phyloP scores from a whole-genome alignment of 2,113 vertebrate species.

The Ploceus nigricollis region DNA sequence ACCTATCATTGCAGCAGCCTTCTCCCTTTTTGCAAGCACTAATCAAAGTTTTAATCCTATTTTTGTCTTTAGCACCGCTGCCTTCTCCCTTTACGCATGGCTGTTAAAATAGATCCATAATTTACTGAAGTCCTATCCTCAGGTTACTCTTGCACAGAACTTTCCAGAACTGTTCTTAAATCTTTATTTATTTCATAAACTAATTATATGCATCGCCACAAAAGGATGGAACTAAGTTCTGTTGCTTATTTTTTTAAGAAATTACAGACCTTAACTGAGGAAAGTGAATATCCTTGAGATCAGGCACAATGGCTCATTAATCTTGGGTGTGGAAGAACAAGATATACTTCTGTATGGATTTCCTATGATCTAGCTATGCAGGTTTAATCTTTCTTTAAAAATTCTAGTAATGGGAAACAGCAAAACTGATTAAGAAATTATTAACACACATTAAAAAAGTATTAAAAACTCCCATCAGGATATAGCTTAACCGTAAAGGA shows the following conservation, averaged over 20 bases:
- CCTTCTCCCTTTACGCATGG: background rate
- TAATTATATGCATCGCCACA: background rate
- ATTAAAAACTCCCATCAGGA: background rate
- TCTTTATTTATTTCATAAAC: background rate
- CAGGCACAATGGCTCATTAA: background rate
- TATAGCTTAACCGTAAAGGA: background rate
- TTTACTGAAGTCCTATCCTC: background rate
- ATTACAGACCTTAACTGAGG: background rate
- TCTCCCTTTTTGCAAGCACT: background rate
- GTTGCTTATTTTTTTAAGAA: background rate
- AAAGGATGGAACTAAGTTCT: background rate
- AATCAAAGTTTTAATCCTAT: background rate
- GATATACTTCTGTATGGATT: background rate
- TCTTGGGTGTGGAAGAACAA: background rate
- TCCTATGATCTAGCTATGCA: background rate
- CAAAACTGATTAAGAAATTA: background rate
- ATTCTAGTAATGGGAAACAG: background rate
- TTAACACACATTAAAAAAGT: background rate
- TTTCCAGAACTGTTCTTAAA: too few relatives aligned
- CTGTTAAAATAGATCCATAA: background rate
- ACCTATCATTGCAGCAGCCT: background rate
- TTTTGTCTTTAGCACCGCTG: background rate
- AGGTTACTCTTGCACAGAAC: background rate
- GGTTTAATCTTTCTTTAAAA: background rate
- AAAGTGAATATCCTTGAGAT: background rate